Conservation (phyloP, 2,888 invertebrate species). For the Colletes collaris region DNA sequence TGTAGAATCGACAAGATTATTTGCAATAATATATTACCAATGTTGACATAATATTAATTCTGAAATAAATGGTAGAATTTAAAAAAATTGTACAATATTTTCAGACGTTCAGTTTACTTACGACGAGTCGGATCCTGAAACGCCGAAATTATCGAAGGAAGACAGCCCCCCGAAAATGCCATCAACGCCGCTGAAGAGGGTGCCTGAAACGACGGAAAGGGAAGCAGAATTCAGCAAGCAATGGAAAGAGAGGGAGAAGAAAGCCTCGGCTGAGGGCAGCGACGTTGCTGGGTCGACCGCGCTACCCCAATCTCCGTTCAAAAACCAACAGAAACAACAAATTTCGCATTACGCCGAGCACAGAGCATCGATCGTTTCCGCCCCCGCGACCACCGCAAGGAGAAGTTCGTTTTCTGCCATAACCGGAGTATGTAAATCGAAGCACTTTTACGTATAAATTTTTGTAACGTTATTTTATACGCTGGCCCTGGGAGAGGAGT, state of each 20-base stretch:
- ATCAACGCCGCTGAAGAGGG: conserved; percentile 45
- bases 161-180: conserved; percentile 20
- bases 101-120: conserved; percentile 70
- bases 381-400: conserved; percentile 71
- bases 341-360: conserved; percentile 56
- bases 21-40: too few relatives aligned
- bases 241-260: conserved; percentile 65
- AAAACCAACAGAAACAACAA: conserved; percentile 19
- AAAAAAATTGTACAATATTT: conserved; percentile 1
- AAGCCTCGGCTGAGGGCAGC: conserved; percentile 58
- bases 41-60: too few relatives aligned
- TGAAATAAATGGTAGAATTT: too few relatives aligned
- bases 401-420: conserved; percentile 76
- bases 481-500: too few relatives aligned
- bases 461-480: neutral
- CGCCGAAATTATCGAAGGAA: conserved; percentile 55
- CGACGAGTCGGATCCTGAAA: conserved; percentile 63
- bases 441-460: neutral
- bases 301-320: conserved; percentile 14
- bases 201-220: conserved; percentile 44
- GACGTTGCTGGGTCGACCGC: conserved; percentile 58
- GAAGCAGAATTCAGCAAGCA: conserved; percentile 60
- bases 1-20: too few relatives aligned
- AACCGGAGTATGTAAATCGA: conserved; percentile 67
- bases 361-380: conserved; percentile 76